A percentile compares a stretch with the other conserved stretches of the same genome.
Conservation (phyloP, 2,113 vertebrate genomes). For the Nibea albiflora region DNA sequence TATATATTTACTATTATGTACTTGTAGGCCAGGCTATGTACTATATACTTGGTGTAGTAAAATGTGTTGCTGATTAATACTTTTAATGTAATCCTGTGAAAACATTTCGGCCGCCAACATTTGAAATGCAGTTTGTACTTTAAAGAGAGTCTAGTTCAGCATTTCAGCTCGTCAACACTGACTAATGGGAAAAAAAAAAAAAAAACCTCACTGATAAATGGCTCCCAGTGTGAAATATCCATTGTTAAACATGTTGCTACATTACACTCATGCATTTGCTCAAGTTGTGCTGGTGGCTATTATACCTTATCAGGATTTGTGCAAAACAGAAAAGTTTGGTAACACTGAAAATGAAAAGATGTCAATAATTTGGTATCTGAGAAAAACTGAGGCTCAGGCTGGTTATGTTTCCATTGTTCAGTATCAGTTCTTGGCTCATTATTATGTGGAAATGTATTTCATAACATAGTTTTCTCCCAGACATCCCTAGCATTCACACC, state of each 20-base stretch:
- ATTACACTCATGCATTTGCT: not conserved
- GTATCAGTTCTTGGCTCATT: constrained; percentile 70
- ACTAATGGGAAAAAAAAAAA: constrained; percentile 8
- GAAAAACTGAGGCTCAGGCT: constrained; percentile 39
- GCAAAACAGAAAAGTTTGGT: constrained; percentile 62
- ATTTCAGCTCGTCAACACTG: constrained; percentile 18
- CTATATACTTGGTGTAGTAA: not conserved
- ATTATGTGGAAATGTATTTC: constrained; percentile 69
- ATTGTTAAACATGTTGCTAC: constrained; percentile 11
- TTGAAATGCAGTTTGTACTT: constrained; percentile 17
- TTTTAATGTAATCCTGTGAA: not conserved
- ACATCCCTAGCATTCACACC: constrained; percentile 64
- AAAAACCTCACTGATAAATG: constrained; percentile 5
- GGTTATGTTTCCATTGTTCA: constrained; percentile 69
- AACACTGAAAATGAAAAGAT: constrained; percentile 61
- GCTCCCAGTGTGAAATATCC: constrained; percentile 4
- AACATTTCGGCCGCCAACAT: constrained; percentile 9
- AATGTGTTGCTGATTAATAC: not conserved
- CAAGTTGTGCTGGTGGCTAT: constrained; percentile 14
- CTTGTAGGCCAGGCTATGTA: not conserved
- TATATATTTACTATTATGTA: not conserved
- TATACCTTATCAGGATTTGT: constrained; percentile 62
- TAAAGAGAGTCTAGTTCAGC: constrained; percentile 15
- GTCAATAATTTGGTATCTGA: constrained; percentile 63
- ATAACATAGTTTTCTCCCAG: constrained; percentile 59